A percentile compares a stretch with the other conserved stretches of the same genome.
Conservation (phyloP, 2,797 vertebrate species). For the Peromyscus aztecus region DNA sequence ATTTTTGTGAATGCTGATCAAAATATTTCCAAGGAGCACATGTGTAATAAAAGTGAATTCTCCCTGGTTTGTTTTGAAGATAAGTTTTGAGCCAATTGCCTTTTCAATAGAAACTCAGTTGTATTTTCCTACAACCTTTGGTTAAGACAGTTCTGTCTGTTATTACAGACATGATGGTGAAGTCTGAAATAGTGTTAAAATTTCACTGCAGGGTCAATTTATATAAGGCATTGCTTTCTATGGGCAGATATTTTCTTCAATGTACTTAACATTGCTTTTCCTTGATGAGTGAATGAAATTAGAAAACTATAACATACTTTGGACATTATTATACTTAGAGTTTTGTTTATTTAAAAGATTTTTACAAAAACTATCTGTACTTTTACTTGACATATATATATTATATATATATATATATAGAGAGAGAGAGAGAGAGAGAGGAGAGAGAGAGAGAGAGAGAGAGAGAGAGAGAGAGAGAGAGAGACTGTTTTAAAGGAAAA, state of each 20-base stretch:
- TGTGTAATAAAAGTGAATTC: constrained; percentile 14
- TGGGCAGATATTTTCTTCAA: not conserved
- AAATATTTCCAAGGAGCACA: constrained; percentile 22
- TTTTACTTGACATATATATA: not conserved
- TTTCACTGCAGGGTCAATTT: constrained; percentile 28
- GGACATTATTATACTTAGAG: not conserved
- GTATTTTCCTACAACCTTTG: not conserved
- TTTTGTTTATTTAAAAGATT: not conserved
- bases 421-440: no score
- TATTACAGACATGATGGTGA: not conserved
- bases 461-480: not conserved
- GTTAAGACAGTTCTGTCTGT: not conserved
- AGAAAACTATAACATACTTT: not conserved
- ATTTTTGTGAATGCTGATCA: constrained; percentile 21
- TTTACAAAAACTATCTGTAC: not conserved
- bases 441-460: no score
- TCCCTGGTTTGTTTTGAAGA: constrained; percentile 26
- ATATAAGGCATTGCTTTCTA: not conserved
- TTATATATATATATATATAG: no score
- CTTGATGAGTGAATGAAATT: constrained; percentile 15
- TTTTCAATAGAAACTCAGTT: not conserved
- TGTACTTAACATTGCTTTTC: not conserved
- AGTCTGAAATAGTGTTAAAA: constrained; percentile 15
- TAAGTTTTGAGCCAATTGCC: not conserved
- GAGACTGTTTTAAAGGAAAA: not conserved